These are phyloP conservation scores for Drosophila funebris DNA, from an alignment of 1,140 invertebrate species.

Conservation along the genomic window DNA sequence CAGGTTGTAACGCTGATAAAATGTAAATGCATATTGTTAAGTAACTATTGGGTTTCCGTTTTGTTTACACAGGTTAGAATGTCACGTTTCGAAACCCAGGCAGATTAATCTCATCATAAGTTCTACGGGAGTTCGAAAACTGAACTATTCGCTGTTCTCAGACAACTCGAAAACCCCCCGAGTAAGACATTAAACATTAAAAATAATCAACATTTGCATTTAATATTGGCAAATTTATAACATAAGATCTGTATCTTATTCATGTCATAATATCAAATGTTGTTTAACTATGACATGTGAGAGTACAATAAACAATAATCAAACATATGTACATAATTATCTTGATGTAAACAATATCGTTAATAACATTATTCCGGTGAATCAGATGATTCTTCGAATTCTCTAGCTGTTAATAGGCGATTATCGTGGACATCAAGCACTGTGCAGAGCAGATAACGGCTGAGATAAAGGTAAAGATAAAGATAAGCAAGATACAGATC, in stretches of 20 bases:
- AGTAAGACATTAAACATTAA: slow-evolving; percentile 3
- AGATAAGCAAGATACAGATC: slow-evolving; percentile 6
- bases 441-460: too few species aligned
- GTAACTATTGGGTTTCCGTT: slow-evolving; percentile 25
- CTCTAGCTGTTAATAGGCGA: neutral
- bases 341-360: neutral
- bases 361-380: slow-evolving; percentile 2
- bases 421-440: too few species aligned
- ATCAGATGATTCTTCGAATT: slow-evolving; percentile 11
- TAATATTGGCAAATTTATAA: slow-evolving; percentile 9
- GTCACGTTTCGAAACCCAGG: slow-evolving; percentile 56
- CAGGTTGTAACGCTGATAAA: slow-evolving; percentile 55
- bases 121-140: slow-evolving; percentile 33
- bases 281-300: neutral
- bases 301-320: neutral
- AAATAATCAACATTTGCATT: slow-evolving; percentile 46
- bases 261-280: slow-evolving; percentile 5
- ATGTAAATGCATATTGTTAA: slow-evolving; percentile 55
- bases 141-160: slow-evolving; percentile 35
- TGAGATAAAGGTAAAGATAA: neutral
- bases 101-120: slow-evolving; percentile 45
- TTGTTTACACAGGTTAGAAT: slow-evolving; percentile 41
- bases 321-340: neutral
- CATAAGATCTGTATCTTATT: neutral
- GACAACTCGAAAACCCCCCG: slow-evolving; percentile 3